Percentiles rank a stretch among this genome's conserved stretches.
phyloP scores from a whole-genome alignment of 2,888 invertebrate species.

The Neuroscelio doddi region DNA sequence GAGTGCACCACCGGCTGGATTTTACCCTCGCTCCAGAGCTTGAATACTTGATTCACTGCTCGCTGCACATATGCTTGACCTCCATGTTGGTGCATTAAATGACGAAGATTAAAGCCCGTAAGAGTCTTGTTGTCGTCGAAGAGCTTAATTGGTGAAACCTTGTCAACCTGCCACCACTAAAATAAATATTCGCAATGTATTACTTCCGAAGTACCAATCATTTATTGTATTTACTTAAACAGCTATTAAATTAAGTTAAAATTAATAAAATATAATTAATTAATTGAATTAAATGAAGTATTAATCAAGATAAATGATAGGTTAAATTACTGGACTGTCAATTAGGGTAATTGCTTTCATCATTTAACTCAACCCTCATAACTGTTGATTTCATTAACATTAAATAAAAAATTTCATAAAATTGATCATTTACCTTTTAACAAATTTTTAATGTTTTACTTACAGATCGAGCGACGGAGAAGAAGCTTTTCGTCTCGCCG shows the following conservation, averaged over 20 bases:
- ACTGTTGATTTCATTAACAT: too few species aligned
- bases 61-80: constrained; percentile 81
- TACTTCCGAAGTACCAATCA: background rate
- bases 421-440: constrained; percentile 27
- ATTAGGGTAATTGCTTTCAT: too few species aligned
- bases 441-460: constrained; percentile 69
- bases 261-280: too few species aligned
- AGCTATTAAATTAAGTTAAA: too few species aligned
- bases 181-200: constrained; percentile 52
- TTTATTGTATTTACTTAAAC: too few species aligned
- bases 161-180: constrained; percentile 95
- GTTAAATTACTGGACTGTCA: too few species aligned
- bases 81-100: constrained; percentile 85
- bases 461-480: constrained; percentile 91
- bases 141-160: constrained; percentile 89
- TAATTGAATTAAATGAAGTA: too few species aligned
- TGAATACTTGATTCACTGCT: constrained; percentile 82
- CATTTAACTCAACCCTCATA: too few species aligned
- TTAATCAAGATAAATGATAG: too few species aligned
- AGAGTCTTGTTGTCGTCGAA: constrained; percentile 92
- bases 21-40: constrained; percentile 84
- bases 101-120: constrained; percentile 87
- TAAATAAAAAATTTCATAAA: constrained; percentile 1
- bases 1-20: constrained; percentile 89
- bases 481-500: constrained; percentile 92